Conservation (phyloP, 2,113 vertebrate genomes). For the Tonatia bakeri region DNA sequence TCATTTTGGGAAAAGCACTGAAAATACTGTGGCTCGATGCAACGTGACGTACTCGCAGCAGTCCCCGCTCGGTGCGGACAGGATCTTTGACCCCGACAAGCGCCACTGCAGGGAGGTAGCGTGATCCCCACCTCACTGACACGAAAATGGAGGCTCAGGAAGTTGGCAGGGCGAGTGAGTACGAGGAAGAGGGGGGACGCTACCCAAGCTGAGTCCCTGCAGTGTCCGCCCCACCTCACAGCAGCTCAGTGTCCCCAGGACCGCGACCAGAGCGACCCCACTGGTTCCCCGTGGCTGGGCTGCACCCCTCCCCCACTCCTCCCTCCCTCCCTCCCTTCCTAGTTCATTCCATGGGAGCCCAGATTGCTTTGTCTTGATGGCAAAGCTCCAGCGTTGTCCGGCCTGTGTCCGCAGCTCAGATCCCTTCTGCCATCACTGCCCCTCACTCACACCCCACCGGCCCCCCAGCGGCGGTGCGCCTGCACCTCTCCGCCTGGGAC, state of each 20-base stretch:
- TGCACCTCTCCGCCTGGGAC: no score
- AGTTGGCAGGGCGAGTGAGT: rapidly evolving
- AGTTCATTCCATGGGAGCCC: background rate
- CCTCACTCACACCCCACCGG: rapidly evolving
- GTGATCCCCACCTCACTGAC: background rate
- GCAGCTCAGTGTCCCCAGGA: rapidly evolving
- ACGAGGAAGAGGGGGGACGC: no score
- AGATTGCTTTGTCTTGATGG: background rate
- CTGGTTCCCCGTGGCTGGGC: rapidly evolving
- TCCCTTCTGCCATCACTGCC: background rate
- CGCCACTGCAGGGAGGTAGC: background rate
- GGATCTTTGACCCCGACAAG: background rate
- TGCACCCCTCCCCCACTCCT: rapidly evolving
- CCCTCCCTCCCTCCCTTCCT: background rate
- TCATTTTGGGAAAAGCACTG: background rate
- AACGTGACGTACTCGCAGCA: background rate
- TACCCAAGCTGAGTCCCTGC: rapidly evolving
- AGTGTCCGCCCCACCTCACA: rapidly evolving
- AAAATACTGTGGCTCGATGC: rapidly evolving
- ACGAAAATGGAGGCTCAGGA: background rate
- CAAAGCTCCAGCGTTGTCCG: background rate
- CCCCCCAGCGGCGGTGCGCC: no score
- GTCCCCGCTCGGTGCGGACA: rapidly evolving
- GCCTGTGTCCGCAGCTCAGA: background rate
- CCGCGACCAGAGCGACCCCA: rapidly evolving